Evolutionary conservation across 2,797 vertebrate species (phyloP), one percentile per base, ranked within the genome.

Genomic region (Lacerta bilineata): DNA sequence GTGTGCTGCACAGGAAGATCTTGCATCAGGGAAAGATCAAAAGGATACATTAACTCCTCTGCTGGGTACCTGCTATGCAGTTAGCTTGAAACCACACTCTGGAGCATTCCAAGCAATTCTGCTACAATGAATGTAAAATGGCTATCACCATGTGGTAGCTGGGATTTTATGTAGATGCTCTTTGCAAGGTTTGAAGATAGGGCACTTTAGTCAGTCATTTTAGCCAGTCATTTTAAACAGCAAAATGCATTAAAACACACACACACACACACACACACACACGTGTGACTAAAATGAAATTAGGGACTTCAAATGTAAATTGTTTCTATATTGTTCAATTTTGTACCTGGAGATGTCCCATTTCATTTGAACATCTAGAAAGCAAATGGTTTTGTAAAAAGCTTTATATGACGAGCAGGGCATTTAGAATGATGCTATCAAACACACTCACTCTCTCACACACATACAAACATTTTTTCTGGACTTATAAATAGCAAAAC

Each of bases 21-120:
- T 92, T 91, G 90, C 88, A 93, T 55, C 90, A 87, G 36, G 0
- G 79, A 86, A 80, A 87, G 88, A 95, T 85, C 92, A 88, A 89
- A 83, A 87, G 84, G 91, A 87, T 93, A 90, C 90, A 93, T 95
- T 94, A 92, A 85, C 80, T 93, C 85, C 91, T 95, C 94, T 86
- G 93, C 92, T 95, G 94, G 84, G 90, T 76, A 87, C 61, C 84
- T 78, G 80, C 90, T 46, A 27, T 68, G 91, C 71, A 90, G 80
- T 88, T 91, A 91, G 83, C 94, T 94, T 95, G 93, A 92, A 90
- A 84, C 79, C 10, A 88, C 90, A 80, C 91, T 90, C 91, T 75
- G 87, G 90, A 92, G 88, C 91, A 83, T 92, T 89, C 92, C 93
- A 91, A 89, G 93, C 94, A 94, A 95, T 95, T 94, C 92, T 90